Conservation (phyloP, 2,113 vertebrate genomes). For the Turdus rufiventris region DNA sequence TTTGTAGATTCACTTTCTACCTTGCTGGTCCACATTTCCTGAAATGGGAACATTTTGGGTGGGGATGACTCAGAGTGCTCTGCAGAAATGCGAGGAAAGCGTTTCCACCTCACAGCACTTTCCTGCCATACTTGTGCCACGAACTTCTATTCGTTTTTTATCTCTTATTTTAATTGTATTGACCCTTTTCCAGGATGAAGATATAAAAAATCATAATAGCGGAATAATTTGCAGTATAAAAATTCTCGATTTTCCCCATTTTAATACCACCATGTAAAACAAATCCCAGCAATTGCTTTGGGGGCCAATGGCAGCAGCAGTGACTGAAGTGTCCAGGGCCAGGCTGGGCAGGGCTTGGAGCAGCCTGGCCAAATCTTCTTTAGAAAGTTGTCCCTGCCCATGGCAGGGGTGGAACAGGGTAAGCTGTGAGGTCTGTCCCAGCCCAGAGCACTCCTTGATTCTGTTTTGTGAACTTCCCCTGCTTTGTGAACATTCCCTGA, state of each 20-base stretch:
- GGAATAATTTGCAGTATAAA: neutral
- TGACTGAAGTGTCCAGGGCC: neutral
- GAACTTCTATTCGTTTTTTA: neutral
- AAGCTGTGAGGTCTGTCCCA: neutral
- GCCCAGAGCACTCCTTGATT: neutral
- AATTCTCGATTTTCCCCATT: neutral
- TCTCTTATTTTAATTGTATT: neutral
- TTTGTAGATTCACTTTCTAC: neutral
- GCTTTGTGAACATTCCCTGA: neutral
- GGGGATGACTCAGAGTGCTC: neutral
- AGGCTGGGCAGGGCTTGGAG: neutral
- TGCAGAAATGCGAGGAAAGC: neutral
- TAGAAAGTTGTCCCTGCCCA: neutral
- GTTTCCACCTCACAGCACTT: neutral
- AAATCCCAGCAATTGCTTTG: neutral
- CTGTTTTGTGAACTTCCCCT: too few relatives aligned
- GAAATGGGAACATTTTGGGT: neutral
- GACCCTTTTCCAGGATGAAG: neutral
- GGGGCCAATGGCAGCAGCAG: neutral
- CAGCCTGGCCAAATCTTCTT: accelerated
- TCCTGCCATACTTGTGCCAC: neutral
- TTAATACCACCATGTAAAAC: neutral
- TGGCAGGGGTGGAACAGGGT: neutral
- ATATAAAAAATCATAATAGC: neutral
- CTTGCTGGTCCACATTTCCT: neutral